phyloP scores from a whole-genome alignment of 2,888 invertebrate species.

The Charanyca ferruginea region DNA sequence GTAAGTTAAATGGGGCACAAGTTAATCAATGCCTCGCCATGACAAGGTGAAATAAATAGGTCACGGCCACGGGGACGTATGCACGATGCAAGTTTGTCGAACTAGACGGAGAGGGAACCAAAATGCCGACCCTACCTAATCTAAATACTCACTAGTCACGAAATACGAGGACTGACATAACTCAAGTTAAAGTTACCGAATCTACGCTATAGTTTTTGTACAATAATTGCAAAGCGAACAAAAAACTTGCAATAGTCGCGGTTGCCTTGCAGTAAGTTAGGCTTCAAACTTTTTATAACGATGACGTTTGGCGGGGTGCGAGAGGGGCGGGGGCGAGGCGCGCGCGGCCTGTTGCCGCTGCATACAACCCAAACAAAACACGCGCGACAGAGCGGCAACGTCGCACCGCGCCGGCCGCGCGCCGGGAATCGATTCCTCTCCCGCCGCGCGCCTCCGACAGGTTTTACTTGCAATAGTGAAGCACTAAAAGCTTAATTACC shows the following conservation, averaged over 20 bases:
- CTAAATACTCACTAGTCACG: constrained; percentile 14
- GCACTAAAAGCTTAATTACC: constrained; percentile 84
- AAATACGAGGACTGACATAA: constrained; percentile 16
- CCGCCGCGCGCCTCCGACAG: constrained; percentile 71
- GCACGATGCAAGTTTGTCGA: constrained; percentile 39
- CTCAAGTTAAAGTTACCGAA: constrained; percentile 15
- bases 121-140: constrained; percentile 5
- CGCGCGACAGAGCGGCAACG: constrained; percentile 86
- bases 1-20: background rate
- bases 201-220: constrained; percentile 27
- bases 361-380: constrained; percentile 88
- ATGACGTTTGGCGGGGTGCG: constrained; percentile 66
- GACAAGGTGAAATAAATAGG: constrained; percentile 47
- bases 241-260: constrained; percentile 52
- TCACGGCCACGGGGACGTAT: constrained; percentile 41
- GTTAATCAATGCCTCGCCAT: constrained; percentile 20
- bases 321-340: constrained; percentile 32
- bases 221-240: constrained; percentile 26
- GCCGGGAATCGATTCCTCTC: constrained; percentile 81
- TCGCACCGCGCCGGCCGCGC: constrained; percentile 70
- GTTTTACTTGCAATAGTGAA: constrained; percentile 82
- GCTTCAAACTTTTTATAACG: constrained; percentile 66
- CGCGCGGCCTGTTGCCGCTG: constrained; percentile 74
- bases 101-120: constrained; percentile 14
- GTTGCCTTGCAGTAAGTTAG: constrained; percentile 53